Evolutionary conservation across 2,888 invertebrate genomes (phyloP), one percentile per base, ranked within the genome.

Genomic region (Amphiduros pacificus): DNA sequence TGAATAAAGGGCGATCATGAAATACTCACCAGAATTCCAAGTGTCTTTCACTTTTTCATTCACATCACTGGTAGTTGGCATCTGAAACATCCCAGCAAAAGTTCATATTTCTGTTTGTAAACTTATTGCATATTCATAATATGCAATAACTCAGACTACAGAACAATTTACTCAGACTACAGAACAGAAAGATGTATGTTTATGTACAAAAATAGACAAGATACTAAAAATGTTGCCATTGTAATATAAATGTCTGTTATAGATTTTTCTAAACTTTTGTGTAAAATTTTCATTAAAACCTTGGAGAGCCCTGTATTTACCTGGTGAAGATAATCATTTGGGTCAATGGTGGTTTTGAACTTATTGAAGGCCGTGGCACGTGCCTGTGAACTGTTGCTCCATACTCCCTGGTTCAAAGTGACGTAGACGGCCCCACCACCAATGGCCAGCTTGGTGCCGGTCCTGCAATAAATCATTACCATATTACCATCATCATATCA

Each of bases 341-440:
- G n/a, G n/a, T n/a, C n/a, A n/a, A n/a, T n/a, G n/a, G n/a, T n/a
- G n/a, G n/a, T n/a, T 17, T 60, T 53, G 17, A 71, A 62, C 27
- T 58, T 51, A 2, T 60, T 52, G 24, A 70, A 41, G 1, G 70
- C 67, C 2, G 55, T 44, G 4, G 53, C 58, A n/a, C n/a, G n/a
- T 6, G 65, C 70, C 17, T 65, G 55, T 2, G 31, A 55, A 31
- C 56, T 68, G 32, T 62, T 57, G 53, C 63, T 63, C 73, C 73
- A 73, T 26, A 73, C 63, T 11, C 72, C 73, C 27, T 71, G 64
- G 17, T 67, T 58, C 6, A 68, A 48, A 14, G 73, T 72, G 17
- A 67, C 65, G 57, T 67, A 70, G 11, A 72, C 68, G 0, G 71
- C 73, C 2, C 70, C 73, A 1, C 44, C 63, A 27, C 68, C 72